A percentile compares a stretch with the other conserved stretches of the same genome.
These are phyloP conservation scores for Onychomys leucogaster DNA, from an alignment of 2,797 vertebrate species.

Conservation along the genomic window DNA sequence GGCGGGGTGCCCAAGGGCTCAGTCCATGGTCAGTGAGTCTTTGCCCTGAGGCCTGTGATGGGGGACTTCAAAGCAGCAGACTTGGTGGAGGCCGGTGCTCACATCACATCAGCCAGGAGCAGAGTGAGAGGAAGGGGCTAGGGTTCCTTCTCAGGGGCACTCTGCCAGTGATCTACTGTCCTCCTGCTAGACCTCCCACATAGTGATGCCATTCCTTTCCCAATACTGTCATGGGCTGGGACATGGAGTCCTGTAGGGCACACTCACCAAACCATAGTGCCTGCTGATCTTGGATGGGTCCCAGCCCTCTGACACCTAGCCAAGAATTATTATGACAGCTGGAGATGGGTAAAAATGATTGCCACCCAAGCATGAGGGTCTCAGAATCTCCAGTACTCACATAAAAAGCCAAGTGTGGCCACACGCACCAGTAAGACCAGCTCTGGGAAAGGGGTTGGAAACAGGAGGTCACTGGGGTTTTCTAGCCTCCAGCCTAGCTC, in stretches of 20 bases:
- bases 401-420: not conserved
- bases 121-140: not conserved
- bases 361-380: not conserved
- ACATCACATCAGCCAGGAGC: not conserved
- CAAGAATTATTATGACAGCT: not conserved
- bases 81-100: not conserved
- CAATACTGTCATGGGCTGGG: not conserved
- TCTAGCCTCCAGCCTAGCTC: not conserved
- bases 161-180: too few species aligned
- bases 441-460: not conserved
- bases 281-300: not conserved
- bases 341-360: not conserved
- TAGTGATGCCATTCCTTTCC: not conserved
- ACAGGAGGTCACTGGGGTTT: not conserved
- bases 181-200: not conserved
- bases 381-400: not conserved
- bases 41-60: not conserved
- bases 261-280: not conserved
- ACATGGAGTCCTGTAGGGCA: too few species aligned
- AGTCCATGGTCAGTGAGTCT: not conserved
- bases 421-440: not conserved
- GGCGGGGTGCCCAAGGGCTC: not conserved
- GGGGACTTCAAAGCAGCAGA: not conserved
- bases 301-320: not conserved
- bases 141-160: too few species aligned